These are phyloP conservation scores for Azorinus chamasolen DNA, from an alignment of 2,888 invertebrate species.

Conservation along the genomic window DNA sequence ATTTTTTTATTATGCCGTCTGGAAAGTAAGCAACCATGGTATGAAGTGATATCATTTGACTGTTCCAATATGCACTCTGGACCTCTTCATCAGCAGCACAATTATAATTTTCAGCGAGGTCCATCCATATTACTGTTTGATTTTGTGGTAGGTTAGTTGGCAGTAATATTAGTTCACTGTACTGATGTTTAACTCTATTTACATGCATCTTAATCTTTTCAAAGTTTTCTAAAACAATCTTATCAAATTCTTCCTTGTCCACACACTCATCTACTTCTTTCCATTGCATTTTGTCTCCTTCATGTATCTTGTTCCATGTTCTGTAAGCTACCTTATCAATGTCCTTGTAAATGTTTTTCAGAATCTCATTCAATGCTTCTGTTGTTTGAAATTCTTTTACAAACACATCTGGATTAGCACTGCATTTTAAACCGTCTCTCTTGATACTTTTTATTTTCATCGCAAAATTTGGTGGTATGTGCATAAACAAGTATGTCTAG, in stretches of 20 bases:
- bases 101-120: slow-evolving; percentile 46
- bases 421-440: too few species aligned
- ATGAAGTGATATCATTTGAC: slow-evolving; percentile 21
- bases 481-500: slow-evolving; percentile 33
- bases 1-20: background rate
- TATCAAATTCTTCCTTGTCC: slow-evolving; percentile 9
- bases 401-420: too few species aligned
- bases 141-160: slow-evolving; percentile 30
- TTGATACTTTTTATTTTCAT: background rate
- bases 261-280: slow-evolving; percentile 13
- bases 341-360: too few species aligned
- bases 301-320: slow-evolving; percentile 23
- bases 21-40: slow-evolving; percentile 29
- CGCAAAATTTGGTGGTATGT: slow-evolving; percentile 26
- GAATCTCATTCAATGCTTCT: too few species aligned
- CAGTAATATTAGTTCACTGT: slow-evolving; percentile 31
- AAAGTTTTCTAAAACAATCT: slow-evolving; percentile 15
- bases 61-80: slow-evolving; percentile 43
- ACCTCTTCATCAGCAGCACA: slow-evolving; percentile 43
- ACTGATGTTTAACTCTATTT: slow-evolving; percentile 36
- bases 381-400: too few species aligned
- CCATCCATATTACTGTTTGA: slow-evolving; percentile 47
- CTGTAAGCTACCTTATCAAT: background rate
- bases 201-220: slow-evolving; percentile 21
- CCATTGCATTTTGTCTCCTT: slow-evolving; percentile 14